Percentiles rank a stretch among this genome's conserved stretches.
Conservation (phyloP, 1,140 invertebrate species). For the Cherax destructor region DNA sequence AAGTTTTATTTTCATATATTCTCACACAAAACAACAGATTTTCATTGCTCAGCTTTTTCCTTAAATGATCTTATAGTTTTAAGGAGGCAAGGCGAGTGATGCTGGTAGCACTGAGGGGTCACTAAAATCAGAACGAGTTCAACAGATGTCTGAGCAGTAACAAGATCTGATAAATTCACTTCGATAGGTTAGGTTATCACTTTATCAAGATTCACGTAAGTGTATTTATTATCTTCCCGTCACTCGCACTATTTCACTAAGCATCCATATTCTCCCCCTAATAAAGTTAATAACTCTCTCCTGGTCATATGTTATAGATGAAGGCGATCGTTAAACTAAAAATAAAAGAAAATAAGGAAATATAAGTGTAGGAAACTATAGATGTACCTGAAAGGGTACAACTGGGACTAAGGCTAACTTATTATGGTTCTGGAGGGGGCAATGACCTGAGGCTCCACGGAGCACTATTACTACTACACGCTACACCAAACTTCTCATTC, state of each 20-base stretch:
- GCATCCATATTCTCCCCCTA: not conserved
- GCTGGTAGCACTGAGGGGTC: no score
- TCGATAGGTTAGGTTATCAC: not conserved
- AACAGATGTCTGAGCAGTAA: not conserved
- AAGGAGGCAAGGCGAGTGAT: no score
- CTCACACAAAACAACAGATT: no score
- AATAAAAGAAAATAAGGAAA: not conserved
- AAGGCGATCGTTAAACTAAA: not conserved
- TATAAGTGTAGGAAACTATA: not conserved
- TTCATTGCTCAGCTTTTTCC: no score
- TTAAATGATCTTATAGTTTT: no score
- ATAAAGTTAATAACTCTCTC: not conserved
- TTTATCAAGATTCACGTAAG: not conserved
- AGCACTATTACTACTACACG: no score
- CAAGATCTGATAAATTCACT: not conserved
- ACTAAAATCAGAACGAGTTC: no score
- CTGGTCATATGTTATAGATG: not conserved
- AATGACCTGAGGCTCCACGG: not conserved
- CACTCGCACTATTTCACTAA: not conserved
- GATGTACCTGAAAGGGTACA: not conserved
- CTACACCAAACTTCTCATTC: not conserved
- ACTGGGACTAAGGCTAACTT: constrained; percentile 11
- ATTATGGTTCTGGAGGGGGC: not conserved
- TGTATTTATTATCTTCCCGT: not conserved
- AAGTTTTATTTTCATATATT: no score